Base-by-base conservation (phyloP, 2,888 invertebrate genomes). In the Acanthosepion esculentum region DNA sequence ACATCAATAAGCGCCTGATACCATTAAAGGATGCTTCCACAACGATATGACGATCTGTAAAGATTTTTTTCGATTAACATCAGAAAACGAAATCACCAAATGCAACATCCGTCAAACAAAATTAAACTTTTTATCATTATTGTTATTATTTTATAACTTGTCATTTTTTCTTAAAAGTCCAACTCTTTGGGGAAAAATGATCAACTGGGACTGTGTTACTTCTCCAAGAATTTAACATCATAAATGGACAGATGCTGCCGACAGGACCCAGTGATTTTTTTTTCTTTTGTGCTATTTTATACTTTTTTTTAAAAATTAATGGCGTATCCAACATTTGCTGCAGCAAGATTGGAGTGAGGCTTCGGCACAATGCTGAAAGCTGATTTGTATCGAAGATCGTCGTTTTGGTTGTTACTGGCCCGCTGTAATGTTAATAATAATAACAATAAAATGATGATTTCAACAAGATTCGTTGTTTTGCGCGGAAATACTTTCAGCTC, bases 261-360 rank as follows among this genome's bases (percentile, higher is more conserved):
- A 78, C 78, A 78, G 78, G n/a, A 10, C 78, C 78, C 78, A 78
- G 78, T 78, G 78, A 78, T 78, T n/a, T 5, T 78, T 78, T 78
- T 78, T 78, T n/a, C 3, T 78, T 78, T 78, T 78, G 78, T 78
- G 12, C 15, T 78, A 78, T n/a, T n/a, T 78, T 78, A 8, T 29
- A 33, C 23, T 78, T 78, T n/a, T 78, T 78, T n/a, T 78, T 78
- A n/a, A n/a, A n/a, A n/a, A 78, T n/a, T 78, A 23, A 78, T 33
- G 78, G 78, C 18, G 15, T 78, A 78, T 78, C 78, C 15, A 78
- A 78, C n/a, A 12, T 12, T 78, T 78, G 78, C 78, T 78, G 78
- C 78, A 78, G 78, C 78, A n/a, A 78, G n/a, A 78, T n/a, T 78
- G 78, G 78, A 78, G 78, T n/a, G 78, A 78, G 78, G 78, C 78